A percentile compares a stretch with the other conserved stretches of the same genome.
These are phyloP conservation scores for Halcyon malimbica DNA, from an alignment of 2,113 vertebrate genomes.

Conservation along the genomic window DNA sequence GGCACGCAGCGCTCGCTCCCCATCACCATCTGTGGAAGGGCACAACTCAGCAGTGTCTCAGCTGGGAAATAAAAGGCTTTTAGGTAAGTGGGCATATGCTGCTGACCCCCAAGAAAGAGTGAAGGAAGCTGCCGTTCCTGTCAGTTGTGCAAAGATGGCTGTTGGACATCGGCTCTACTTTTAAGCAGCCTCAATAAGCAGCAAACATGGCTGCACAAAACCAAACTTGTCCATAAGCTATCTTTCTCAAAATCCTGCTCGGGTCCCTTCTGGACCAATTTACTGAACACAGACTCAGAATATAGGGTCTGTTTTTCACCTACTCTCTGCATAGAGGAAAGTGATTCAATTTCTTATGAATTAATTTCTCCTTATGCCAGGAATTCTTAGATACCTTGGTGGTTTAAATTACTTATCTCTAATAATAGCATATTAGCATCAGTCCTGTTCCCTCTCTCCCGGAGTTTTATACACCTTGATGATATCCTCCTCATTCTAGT, in stretches of 20 bases:
- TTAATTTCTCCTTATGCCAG: neutral
- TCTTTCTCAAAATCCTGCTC: neutral
- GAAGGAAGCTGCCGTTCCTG: neutral
- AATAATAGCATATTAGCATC: neutral
- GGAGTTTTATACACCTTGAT: neutral
- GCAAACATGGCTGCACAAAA: neutral
- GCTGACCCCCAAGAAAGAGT: too few relatives aligned
- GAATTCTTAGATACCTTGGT: neutral
- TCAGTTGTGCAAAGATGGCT: neutral
- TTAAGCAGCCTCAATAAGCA: neutral
- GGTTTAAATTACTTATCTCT: conserved; percentile 31
- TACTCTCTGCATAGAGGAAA: neutral
- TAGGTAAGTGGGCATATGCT: neutral
- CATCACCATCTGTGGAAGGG: neutral
- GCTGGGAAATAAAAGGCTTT: neutral
- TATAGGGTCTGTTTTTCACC: neutral
- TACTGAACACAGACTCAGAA: neutral
- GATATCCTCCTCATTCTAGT: neutral
- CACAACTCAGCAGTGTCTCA: neutral
- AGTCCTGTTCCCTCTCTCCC: neutral
- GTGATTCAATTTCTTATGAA: conserved; percentile 1
- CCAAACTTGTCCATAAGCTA: neutral
- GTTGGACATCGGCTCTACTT: neutral
- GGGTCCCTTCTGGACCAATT: neutral
- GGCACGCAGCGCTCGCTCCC: neutral